Base-by-base conservation (phyloP, 35 echinoderm and acorn worm species). In the Heliocidaris tuberculata region DNA sequence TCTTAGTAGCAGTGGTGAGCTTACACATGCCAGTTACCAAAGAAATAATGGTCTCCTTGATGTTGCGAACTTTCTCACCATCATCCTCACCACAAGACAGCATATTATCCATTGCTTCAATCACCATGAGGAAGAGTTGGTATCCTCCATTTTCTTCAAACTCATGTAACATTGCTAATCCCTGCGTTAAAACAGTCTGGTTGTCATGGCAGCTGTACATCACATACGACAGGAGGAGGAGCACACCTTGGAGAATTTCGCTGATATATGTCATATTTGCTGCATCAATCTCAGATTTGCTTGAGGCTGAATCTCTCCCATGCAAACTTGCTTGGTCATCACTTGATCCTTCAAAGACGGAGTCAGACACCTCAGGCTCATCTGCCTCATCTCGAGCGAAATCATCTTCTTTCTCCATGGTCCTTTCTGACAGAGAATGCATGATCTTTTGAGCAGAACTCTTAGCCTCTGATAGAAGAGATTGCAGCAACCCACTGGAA, bases 121-220 rank as follows among this genome's bases (percentile, higher is more conserved):
- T 94, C 8, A 95, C 89, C 17, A 94, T 85, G 27, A 93, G 59
- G 60, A 96, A 95, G 47, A 96, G 92, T 12, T 49, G 92, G 88
- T 95, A 97, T 11, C 98, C 98, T 24, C 86, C 96, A 27, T 92
- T 93, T 29, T 47, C 94, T 60, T 96, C 95, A 96, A 99, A 99
- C 85, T 99, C 98, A 59, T 97, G 95, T 93, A 99, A 48, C 88
- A 99, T 94, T 30, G 96, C 93, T 56, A 97, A 92, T 56, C 95
- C 96, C 85, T 99, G 98, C 0, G 97, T 96, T 24, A 99, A 92
- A 42, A 99, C 95, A 31, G 97, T 97, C 21, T 97, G 97, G 94
- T 99, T 97, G 31, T 96, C 94, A 48, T 95, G 95, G 92, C 95
- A 99, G 71, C 96, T 95, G 48, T 95, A 95, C 95, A 99, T 93